These are phyloP conservation scores for Zaprionus gabonicus DNA, from an alignment of 1,140 invertebrate genomes.

Conservation along the genomic window DNA sequence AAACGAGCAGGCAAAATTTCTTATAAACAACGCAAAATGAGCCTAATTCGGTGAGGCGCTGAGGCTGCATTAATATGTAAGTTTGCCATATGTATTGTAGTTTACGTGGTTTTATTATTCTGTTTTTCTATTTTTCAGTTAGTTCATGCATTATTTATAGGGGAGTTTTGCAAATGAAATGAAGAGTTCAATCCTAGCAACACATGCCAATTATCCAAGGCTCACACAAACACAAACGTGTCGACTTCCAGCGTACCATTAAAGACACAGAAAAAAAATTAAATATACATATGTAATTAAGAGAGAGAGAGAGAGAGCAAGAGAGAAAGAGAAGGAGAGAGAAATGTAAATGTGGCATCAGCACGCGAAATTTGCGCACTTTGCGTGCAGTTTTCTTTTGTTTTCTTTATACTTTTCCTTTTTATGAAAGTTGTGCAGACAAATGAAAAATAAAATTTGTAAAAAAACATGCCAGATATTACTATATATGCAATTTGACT, in stretches of 20 bases:
- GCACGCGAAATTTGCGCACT: constrained; percentile 46
- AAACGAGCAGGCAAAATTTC: constrained; percentile 10
- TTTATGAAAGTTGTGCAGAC: constrained; percentile 17
- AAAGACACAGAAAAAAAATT: constrained; percentile 30
- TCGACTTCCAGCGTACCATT: constrained; percentile 18
- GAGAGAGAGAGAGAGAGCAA: constrained; percentile 22
- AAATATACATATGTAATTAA: constrained; percentile 47
- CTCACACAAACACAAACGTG: constrained; percentile 1
- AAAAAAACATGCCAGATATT: not conserved
- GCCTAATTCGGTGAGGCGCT: constrained; percentile 30
- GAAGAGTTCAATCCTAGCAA: constrained; percentile 28
- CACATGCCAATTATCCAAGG: constrained; percentile 41
- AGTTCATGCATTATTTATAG: constrained; percentile 42
- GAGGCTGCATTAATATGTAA: not conserved
- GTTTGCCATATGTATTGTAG: constrained; percentile 2
- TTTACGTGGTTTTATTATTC: constrained; percentile 1
- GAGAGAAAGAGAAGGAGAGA: constrained; percentile 17
- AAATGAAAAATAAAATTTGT: not conserved
- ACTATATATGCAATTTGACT: not conserved
- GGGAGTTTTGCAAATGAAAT: constrained; percentile 23
- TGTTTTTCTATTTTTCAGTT: constrained; percentile 23
- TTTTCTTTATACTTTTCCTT: constrained; percentile 27
- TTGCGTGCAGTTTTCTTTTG: constrained; percentile 49
- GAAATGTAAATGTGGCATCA: constrained; percentile 52
- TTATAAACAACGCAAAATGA: constrained; percentile 31